Conservation (phyloP, 2,888 invertebrate species). For the Piscicola geometra region DNA sequence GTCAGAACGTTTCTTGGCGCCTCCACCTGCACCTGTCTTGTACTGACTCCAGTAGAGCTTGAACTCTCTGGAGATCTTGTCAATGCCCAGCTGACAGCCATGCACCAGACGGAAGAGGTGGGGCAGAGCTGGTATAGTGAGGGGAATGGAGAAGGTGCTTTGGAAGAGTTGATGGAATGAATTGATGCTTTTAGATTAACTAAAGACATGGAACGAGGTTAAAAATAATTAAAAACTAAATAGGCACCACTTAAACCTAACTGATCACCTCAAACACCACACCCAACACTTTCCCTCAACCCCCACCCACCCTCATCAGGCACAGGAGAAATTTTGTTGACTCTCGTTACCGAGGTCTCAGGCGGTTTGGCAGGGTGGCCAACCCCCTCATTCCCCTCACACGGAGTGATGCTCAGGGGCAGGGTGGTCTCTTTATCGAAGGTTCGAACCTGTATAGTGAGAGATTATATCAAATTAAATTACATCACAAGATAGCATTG, state of each 20-base stretch:
- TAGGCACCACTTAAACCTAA: no score
- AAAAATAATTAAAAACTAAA: no score
- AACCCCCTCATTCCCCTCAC: not conserved
- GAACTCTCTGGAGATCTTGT: slow-evolving; percentile 65
- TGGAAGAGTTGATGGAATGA: no score
- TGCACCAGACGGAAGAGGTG: slow-evolving; percentile 66
- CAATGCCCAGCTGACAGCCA: slow-evolving; percentile 63
- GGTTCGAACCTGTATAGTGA: not conserved
- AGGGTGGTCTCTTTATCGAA: not conserved
- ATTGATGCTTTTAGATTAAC: no score
- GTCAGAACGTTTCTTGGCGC: slow-evolving; percentile 27
- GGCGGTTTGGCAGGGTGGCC: not conserved
- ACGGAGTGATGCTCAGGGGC: not conserved
- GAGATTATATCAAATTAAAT: not conserved
- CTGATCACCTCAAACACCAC: no score
- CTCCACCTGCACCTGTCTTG: not conserved
- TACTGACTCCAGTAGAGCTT: slow-evolving; percentile 58
- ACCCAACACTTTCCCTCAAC: no score
- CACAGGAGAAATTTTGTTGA: not conserved
- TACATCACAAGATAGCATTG: no score
- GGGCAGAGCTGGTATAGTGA: slow-evolving; percentile 62
- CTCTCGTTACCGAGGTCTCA: not conserved
- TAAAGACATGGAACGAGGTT: no score
- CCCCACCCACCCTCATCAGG: slow-evolving; percentile 34
- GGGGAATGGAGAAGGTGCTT: no score